phyloP scores from a whole-genome alignment of 92 coral and sea anemone genomes.

The Montipora capitata region DNA sequence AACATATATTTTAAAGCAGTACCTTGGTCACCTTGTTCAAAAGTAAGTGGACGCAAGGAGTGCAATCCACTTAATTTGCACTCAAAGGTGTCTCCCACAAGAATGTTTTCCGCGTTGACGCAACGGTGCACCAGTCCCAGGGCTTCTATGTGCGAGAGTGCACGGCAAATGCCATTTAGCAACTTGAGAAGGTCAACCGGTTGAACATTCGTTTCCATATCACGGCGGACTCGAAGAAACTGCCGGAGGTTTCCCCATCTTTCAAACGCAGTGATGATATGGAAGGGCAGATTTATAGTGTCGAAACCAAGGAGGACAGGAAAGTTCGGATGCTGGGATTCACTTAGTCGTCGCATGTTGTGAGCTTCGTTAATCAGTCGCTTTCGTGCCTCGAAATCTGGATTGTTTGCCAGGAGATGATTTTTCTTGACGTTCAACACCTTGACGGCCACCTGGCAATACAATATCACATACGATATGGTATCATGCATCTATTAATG shows the following conservation, averaged over 20 bases:
- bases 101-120: constrained; percentile 42
- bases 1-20: neutral
- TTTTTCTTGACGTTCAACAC: constrained; percentile 4
- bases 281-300: constrained; percentile 38
- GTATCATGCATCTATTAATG: neutral
- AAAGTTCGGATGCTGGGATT: constrained; percentile 18
- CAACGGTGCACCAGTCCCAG: constrained; percentile 29
- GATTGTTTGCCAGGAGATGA: constrained; percentile 3
- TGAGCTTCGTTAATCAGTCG: constrained; percentile 30
- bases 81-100: constrained; percentile 34
- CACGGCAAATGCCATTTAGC: constrained; percentile 13
- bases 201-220: neutral
- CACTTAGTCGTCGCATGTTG: neutral
- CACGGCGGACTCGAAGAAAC: constrained; percentile 5
- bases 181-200: constrained; percentile 22
- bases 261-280: constrained; percentile 35
- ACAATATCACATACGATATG: neutral
- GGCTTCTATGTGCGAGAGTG: constrained; percentile 5
- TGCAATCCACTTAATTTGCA: constrained; percentile 50
- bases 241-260: constrained; percentile 20
- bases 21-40: neutral
- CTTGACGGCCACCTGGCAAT: neutral
- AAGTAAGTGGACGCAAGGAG: neutral
- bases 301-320: constrained; percentile 29
- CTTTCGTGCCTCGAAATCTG: constrained; percentile 10